A percentile compares a stretch with the other conserved stretches of the same genome.
Conservation (phyloP, 2,888 invertebrate genomes). For the Cancer borealis region DNA sequence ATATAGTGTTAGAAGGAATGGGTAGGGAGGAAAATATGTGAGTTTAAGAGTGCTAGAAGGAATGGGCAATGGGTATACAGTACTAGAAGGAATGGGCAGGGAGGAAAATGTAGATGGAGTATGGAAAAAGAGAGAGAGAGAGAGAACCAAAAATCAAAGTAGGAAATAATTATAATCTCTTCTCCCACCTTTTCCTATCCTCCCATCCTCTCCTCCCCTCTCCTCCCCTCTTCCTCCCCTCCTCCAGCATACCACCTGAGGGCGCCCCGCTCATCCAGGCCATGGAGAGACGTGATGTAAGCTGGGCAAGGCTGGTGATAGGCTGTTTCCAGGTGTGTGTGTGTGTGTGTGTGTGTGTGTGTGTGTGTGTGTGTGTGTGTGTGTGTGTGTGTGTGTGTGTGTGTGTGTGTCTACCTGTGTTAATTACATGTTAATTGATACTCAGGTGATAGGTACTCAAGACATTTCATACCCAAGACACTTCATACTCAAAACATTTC, state of each 20-base stretch:
- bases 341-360: conserved; percentile 8
- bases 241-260: conserved; percentile 49
- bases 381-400: conserved; percentile 59
- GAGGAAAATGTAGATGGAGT: no score
- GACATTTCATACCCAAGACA: no score
- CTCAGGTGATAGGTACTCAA: no score
- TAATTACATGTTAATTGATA: not conserved
- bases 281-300: conserved; percentile 58
- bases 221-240: not conserved
- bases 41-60: no score
- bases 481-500: no score
- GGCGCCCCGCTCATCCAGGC: conserved; percentile 69
- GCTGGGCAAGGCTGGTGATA: conserved; percentile 59
- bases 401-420: conserved; percentile 1
- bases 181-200: not conserved
- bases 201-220: not conserved
- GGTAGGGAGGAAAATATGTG: no score
- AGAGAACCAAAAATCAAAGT: no score
- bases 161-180: not conserved
- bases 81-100: no score
- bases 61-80: no score
- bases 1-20: no score
- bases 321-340: conserved; percentile 63
- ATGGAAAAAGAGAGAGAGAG: no score
- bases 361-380: conserved; percentile 63